Percentiles rank a stretch among this genome's conserved stretches.
These are phyloP conservation scores for Musca vetustissima DNA, from an alignment of 1,140 invertebrate genomes.

Conservation along the genomic window DNA sequence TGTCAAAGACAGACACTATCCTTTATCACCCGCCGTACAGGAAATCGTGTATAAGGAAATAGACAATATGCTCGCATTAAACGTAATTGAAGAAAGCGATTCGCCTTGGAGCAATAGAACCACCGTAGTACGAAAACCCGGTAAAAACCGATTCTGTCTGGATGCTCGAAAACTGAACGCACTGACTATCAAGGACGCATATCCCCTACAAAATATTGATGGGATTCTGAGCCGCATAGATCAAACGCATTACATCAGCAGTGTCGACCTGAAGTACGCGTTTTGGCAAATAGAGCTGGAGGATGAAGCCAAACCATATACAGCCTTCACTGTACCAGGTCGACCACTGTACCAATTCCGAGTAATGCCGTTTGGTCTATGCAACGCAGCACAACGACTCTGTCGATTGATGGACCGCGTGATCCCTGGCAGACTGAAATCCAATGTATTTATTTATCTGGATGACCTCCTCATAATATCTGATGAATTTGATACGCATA, in stretches of 20 bases:
- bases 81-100: no score
- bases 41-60: no score
- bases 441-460: conserved; percentile 6
- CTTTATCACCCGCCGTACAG: no score
- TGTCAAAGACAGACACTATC: no score
- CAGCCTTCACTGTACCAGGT: conserved; percentile 5
- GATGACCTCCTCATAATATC: not conserved
- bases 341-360: not conserved
- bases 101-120: no score
- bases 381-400: not conserved
- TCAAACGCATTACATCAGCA: conserved; percentile 33
- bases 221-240: no score
- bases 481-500: not conserved
- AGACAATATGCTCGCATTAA: no score
- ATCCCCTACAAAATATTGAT: not conserved
- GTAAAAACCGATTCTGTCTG: no score
- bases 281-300: conserved; percentile 50
- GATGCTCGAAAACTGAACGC: no score
- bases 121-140: no score
- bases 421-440: not conserved
- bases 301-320: conserved; percentile 29
- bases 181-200: not conserved
- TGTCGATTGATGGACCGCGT: conserved; percentile 31
- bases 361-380: not conserved
- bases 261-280: conserved; percentile 46